Base-by-base conservation (phyloP, 23 tunicate species). In the Oikopleura dioica region DNA sequence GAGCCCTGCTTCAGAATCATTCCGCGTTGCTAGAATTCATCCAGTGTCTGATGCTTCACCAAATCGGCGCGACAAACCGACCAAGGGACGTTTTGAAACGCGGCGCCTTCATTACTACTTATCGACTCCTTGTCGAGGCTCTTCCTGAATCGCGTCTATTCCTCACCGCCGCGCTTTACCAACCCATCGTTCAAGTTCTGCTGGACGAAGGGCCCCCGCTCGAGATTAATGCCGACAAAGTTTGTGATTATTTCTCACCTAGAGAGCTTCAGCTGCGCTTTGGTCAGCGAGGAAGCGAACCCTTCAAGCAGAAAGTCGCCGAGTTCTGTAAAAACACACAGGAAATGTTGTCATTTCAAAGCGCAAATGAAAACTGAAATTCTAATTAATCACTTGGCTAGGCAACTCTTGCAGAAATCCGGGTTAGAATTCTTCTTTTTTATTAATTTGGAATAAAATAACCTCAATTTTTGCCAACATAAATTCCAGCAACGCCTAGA, bases 151-250 rank as follows among this genome's bases (percentile, higher is more conserved):
- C 88, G 59, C 81, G 82, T 36, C 76, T 94, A 38, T 94, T 94
- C 38, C 81, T 94, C 1, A 85, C 85, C 0, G 76, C 84, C 36
- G 99, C 95, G 0, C 59, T 94, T 59, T 79, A 83, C 36, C 75
- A 94, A 79, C 95, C 99, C 0, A 81, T 94, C 21, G 84, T 94
- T 85, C 86, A 94, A 81, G 94, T 94, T 0, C 58, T 94, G n/a
- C 88, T 84, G 85, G 89, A 86, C 75, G 88, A 86, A 44, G 99
- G 87, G 37, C 76, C 87, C 35, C 79, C 78, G 36, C 84, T 94
- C 16, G 99, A 94, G 77, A 82, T 88, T 26, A 81, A 87, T 59
- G 69, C 75, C 36, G 76, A 83, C 38, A 94, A 83, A 72, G 59
- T 94, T 0, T 59, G 88, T 1, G 83, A 78, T 77, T 76, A 83